Conservation (phyloP, 2,888 invertebrate species). For the Xylota segnis region DNA sequence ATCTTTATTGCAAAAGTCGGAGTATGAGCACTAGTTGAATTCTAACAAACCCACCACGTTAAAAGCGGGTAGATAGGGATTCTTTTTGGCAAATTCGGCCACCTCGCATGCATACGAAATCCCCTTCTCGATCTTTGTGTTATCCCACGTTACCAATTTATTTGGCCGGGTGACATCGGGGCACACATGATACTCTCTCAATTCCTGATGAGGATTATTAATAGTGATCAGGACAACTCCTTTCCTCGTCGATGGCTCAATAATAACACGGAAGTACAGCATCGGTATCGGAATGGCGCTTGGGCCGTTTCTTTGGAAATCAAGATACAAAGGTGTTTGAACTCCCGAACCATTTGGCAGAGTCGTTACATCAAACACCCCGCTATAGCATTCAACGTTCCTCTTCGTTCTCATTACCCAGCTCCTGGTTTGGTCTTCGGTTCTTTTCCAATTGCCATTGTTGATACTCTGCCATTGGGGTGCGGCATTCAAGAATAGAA, state of each 20-base stretch:
- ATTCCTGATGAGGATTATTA: constrained; percentile 81
- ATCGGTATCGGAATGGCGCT: constrained; percentile 86
- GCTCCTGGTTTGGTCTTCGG: constrained; percentile 84
- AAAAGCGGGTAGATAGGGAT: no score
- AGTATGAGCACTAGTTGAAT: no score
- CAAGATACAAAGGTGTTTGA: constrained; percentile 83
- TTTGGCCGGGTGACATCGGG: no score
- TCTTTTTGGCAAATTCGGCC: no score
- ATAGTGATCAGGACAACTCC: constrained; percentile 86
- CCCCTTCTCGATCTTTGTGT: no score
- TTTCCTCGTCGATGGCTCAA: constrained; percentile 84
- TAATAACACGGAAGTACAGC: constrained; percentile 86
- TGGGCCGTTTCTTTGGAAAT: constrained; percentile 81
- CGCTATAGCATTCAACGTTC: constrained; percentile 86
- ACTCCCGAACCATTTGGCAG: constrained; percentile 84
- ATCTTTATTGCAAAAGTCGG: no score
- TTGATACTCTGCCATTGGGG: constrained; percentile 87
- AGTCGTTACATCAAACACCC: constrained; percentile 86
- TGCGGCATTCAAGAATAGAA: constrained; percentile 85
- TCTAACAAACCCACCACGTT: no score
- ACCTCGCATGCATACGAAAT: no score
- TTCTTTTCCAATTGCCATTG: constrained; percentile 86
- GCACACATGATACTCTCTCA: constrained; percentile 80
- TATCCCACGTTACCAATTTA: no score
- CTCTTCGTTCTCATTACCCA: constrained; percentile 83